These are phyloP conservation scores for Ophion costatus DNA, from an alignment of 2,888 invertebrate genomes.

Conservation along the genomic window DNA sequence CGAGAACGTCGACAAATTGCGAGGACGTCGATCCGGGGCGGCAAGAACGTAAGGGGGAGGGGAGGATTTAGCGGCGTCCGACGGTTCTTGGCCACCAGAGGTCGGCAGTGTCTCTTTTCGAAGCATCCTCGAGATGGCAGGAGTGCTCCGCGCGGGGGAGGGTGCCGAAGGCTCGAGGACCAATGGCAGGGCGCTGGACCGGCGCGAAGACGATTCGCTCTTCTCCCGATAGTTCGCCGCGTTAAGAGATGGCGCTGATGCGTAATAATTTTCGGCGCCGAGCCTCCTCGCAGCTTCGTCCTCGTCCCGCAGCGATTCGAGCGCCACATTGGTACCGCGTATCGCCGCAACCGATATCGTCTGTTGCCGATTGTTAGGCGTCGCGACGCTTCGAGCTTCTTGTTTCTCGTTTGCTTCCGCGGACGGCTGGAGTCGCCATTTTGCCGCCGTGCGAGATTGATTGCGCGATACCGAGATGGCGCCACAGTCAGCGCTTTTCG, in stretches of 20 bases:
- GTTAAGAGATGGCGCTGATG: conserved; percentile 50
- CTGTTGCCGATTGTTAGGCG: conserved; percentile 30
- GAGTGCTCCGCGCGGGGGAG: conserved; percentile 8
- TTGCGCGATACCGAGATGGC: conserved; percentile 44
- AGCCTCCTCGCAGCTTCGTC: conserved; percentile 26
- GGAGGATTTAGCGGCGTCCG: conserved; percentile 50
- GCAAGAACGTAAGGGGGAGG: conserved; percentile 26
- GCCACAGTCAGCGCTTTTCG: conserved; percentile 53
- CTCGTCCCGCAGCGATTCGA: conserved; percentile 28
- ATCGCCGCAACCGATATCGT: conserved; percentile 62
- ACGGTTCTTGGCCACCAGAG: conserved; percentile 3
- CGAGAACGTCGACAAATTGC: conserved; percentile 12
- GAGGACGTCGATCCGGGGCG: background rate
- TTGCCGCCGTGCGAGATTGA: conserved; percentile 49
- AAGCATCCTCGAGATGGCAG: conserved; percentile 30
- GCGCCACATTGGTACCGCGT: conserved; percentile 49
- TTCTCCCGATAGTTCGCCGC: background rate
- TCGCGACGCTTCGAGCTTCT: conserved; percentile 11
- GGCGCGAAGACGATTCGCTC: conserved; percentile 4
- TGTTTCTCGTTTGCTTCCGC: background rate
- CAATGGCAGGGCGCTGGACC: conserved; percentile 24
- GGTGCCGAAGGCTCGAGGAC: background rate
- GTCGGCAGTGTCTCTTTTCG: conserved; percentile 42
- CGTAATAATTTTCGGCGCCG: conserved; percentile 42
- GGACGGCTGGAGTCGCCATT: conserved; percentile 44